Evolutionary conservation across 2,113 vertebrate species (phyloP).

Genomic region (Nibea albiflora): DNA sequence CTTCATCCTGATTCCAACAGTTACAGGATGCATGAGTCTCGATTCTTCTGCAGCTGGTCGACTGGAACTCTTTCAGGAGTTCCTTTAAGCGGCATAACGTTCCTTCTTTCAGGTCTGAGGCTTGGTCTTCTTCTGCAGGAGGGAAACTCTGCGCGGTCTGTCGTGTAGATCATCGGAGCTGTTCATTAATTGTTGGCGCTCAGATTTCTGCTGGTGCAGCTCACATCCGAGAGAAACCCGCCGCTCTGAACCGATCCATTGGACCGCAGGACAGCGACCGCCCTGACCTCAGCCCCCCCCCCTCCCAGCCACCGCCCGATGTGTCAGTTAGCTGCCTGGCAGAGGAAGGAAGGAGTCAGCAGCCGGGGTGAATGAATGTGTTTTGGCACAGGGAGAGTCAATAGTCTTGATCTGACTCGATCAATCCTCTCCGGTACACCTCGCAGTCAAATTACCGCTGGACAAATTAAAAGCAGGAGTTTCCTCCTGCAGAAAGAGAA

Average conservation of each 20-base stretch:
- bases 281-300: constrained; percentile 24
- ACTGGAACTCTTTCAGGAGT: no score
- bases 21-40: constrained; percentile 5
- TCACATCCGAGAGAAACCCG: constrained; percentile 26
- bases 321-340: constrained; percentile 51
- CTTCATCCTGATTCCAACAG: constrained; percentile 52
- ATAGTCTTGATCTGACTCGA: constrained; percentile 66
- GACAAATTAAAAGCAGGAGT: constrained; percentile 56
- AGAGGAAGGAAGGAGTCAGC: constrained; percentile 57
- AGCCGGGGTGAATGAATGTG: constrained; percentile 58
- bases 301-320: neutral
- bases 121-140: neutral
- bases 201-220: constrained; percentile 30
- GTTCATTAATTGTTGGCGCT: constrained; percentile 27
- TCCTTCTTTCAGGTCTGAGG: neutral
- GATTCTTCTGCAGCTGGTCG: neutral
- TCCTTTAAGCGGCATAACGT: neutral
- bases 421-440: constrained; percentile 51
- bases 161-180: constrained; percentile 10
- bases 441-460: constrained; percentile 56
- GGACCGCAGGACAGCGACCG: neutral
- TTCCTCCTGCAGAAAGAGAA: constrained; percentile 37
- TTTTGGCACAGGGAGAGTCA: constrained; percentile 55
- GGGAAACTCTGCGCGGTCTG: neutral
- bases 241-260: neutral